Percentiles rank a stretch among this genome's conserved stretches.
Evolutionary conservation across 2,797 vertebrate genomes (phyloP).

Genomic region (Diglossa cyanea): DNA sequence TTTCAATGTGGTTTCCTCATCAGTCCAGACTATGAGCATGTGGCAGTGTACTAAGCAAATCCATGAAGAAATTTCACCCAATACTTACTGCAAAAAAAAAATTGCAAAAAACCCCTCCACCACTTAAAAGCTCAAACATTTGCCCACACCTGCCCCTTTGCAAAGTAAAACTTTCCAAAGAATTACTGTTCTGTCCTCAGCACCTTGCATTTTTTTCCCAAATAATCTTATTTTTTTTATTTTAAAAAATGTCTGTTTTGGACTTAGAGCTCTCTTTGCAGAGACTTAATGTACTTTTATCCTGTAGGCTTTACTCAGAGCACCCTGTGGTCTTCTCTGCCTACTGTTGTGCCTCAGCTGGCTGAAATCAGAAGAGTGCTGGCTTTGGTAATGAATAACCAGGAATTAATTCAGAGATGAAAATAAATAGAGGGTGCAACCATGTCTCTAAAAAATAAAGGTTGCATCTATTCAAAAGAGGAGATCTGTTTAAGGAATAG

Average conservation of each 20-base stretch:
- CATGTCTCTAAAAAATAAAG: background rate
- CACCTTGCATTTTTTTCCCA: background rate
- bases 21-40: background rate
- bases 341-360: background rate
- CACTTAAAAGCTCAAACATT: background rate
- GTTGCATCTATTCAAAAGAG: background rate
- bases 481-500: background rate
- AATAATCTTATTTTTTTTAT: background rate
- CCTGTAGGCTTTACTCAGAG: background rate
- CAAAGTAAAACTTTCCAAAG: background rate
- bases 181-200: background rate
- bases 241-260: background rate
- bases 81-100: background rate
- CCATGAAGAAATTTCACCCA: background rate
- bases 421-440: background rate
- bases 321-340: background rate
- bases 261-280: background rate
- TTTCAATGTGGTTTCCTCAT: conserved; percentile 38
- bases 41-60: background rate
- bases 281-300: background rate
- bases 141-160: background rate
- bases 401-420: background rate
- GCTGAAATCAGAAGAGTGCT: background rate
- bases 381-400: background rate
- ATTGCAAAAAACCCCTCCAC: fast-evolving